phyloP scores from a whole-genome alignment of 2,113 vertebrate species.

The Lichenostomus cassidix region DNA sequence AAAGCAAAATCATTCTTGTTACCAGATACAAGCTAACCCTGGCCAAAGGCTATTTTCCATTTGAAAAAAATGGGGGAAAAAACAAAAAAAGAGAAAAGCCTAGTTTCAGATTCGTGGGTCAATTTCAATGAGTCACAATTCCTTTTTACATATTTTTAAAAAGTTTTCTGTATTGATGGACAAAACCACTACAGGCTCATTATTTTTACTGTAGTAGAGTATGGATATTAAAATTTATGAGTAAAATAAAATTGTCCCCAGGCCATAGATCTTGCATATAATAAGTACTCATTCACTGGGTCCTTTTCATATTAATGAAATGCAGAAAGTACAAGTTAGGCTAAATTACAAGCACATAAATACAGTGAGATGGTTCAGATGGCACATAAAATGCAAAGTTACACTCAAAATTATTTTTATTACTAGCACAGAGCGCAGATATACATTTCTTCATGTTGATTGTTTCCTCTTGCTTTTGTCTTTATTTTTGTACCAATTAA shows the following conservation, averaged over 20 bases:
- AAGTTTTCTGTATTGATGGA: background rate
- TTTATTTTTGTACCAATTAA: background rate
- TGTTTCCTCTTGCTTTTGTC: background rate
- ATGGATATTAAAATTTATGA: slow-evolving; percentile 46
- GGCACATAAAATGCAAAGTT: background rate
- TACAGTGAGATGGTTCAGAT: slow-evolving; percentile 6
- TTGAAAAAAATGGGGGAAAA: background rate
- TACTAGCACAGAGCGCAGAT: background rate
- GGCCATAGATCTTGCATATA: slow-evolving; percentile 1
- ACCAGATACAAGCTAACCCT: background rate
- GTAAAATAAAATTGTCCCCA: slow-evolving; percentile 52
- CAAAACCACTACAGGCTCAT: slow-evolving; percentile 35
- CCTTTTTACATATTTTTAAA: background rate
- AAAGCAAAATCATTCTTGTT: background rate
- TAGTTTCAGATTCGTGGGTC: background rate
- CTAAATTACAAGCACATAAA: slow-evolving; percentile 37
- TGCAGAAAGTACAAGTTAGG: slow-evolving; percentile 13
- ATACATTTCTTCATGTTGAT: background rate
- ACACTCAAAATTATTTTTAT: background rate
- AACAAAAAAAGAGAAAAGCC: background rate
- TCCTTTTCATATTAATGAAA: slow-evolving; percentile 23
- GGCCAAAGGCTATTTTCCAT: background rate
- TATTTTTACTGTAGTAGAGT: slow-evolving; percentile 16
- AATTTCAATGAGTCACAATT: background rate
- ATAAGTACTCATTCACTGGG: background rate